Conservation (phyloP, 2,113 vertebrate species). For the Hyperopisus bebe region DNA sequence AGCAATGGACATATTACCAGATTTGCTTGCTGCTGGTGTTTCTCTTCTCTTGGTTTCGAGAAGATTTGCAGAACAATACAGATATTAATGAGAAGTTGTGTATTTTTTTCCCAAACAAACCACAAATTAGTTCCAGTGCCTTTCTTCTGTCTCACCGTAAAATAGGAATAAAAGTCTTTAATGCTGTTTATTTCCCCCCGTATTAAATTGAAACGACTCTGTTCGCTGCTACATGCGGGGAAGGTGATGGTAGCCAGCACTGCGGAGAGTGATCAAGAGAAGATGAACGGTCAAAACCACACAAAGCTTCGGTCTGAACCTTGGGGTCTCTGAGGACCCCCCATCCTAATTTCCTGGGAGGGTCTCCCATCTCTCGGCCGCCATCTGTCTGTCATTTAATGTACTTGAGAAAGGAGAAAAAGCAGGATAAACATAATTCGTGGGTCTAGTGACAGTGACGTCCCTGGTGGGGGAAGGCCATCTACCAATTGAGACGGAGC, state of each 20-base stretch:
- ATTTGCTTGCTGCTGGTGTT: conserved; percentile 22
- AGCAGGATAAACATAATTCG: conserved; percentile 20
- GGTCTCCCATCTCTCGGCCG: conserved; percentile 25
- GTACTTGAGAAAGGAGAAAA: background rate
- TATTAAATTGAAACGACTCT: conserved; percentile 35
- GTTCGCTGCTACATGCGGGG: conserved; percentile 33
- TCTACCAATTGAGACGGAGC: background rate
- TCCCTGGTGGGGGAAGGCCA: background rate
- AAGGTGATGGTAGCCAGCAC: conserved; percentile 35
- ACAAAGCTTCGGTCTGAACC: conserved; percentile 23
- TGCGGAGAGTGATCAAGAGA: conserved; percentile 36
- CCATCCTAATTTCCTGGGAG: conserved; percentile 21
- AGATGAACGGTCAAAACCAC: conserved; percentile 27
- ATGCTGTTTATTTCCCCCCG: conserved; percentile 37
- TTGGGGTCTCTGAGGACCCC: conserved; percentile 28
- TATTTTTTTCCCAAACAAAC: conserved; percentile 29
- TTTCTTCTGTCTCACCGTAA: conserved; percentile 47
- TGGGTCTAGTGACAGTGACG: conserved; percentile 6
- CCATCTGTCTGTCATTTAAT: background rate
- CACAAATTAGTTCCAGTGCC: conserved; percentile 61
- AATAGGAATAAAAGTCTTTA: conserved; percentile 43
- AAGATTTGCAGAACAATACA: conserved; percentile 28
- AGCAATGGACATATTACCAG: conserved; percentile 31
- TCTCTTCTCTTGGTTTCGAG: conserved; percentile 26
- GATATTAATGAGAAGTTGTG: conserved; percentile 22